Base-by-base conservation (phyloP, 1,140 invertebrate genomes). In the Eriocheir sinensis region DNA sequence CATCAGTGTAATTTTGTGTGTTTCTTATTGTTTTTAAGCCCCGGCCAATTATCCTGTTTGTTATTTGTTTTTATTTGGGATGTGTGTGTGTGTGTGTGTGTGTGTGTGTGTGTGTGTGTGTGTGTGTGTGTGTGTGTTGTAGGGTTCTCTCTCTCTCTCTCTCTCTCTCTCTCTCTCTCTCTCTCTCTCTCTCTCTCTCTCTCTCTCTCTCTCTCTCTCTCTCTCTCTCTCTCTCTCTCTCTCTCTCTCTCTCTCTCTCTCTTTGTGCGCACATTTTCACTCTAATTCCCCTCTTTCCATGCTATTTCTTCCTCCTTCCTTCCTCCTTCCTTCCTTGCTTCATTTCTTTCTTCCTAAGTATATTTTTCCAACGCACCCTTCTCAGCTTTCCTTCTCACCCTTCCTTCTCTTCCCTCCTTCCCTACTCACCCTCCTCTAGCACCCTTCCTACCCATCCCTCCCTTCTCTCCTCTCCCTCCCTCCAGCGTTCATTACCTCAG, bases 131-230 rank as follows among this genome's bases (percentile, higher is more conserved):
- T 48, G 44, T 48, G 44, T 8, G 44, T 8, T 53, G 21, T 21
- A 17, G 48, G 48, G 48, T 53, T 9, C 8, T 85, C 34, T 86
- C 85, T 86, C 34, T n/a, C 34, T 36, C 15, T 40, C 15, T 86
- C 36, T 86, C 2, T 86, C 41, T n/a, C 36, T 86, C 41, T 86
- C 41, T 86, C 85, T 40, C 41, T 38, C 85, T 86, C 85, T 86
- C 85, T 86, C 85, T 86, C 85, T 86, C 85, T 86, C 85, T 86
- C 85, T 86, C 85, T 86, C 85, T 86, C 85, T 86, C 32, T 86
- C 85, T 86, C 85, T 86, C 34, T 86, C 85, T 86, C 34, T 86
- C 85, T 86, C 34, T 86, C 32, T 40, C 36, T 86, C 36, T 86
- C 85, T 38, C 40, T 86, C 40, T 86, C 34, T 21, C 40, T 86